Conservation (phyloP, 2,888 invertebrate species). For the Entomobrya proxima region DNA sequence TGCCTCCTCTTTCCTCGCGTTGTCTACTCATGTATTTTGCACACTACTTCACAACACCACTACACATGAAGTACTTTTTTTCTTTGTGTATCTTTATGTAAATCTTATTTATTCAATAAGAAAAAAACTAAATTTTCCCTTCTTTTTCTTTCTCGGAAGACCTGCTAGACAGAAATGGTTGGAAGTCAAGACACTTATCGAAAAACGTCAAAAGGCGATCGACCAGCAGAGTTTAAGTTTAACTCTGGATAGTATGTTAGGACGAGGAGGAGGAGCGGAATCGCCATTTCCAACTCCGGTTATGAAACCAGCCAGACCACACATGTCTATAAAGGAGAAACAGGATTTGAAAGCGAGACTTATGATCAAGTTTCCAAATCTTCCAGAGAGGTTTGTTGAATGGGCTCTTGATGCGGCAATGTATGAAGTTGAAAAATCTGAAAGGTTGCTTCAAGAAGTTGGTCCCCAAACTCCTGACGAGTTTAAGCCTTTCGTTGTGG, state of each 20-base stretch:
- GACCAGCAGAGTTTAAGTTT: conserved; percentile 69
- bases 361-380: conserved; percentile 84
- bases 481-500: conserved; percentile 74
- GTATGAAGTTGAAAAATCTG: conserved; percentile 89
- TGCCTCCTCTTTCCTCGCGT: neutral
- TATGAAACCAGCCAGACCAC: conserved; percentile 74
- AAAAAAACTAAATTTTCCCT: conserved; percentile 3
- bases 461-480: conserved; percentile 74
- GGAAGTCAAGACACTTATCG: conserved; percentile 75
- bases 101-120: conserved; percentile 51
- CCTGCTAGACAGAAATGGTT: conserved; percentile 75
- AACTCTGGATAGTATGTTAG: conserved; percentile 61
- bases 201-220: conserved; percentile 73
- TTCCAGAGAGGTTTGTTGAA: conserved; percentile 85
- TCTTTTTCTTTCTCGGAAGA: conserved; percentile 58
- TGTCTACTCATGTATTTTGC: conserved; percentile 35
- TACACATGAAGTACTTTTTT: neutral
- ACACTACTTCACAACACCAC: neutral
- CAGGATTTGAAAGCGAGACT: conserved; percentile 78
- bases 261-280: conserved; percentile 71
- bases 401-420: conserved; percentile 93
- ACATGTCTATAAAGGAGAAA: conserved; percentile 72
- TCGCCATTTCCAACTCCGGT: conserved; percentile 75
- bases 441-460: conserved; percentile 83
- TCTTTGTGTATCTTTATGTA: conserved; percentile 51